Evolutionary conservation across 2,888 invertebrate genomes (phyloP).

Genomic region (Pterobdella sp.): DNA sequence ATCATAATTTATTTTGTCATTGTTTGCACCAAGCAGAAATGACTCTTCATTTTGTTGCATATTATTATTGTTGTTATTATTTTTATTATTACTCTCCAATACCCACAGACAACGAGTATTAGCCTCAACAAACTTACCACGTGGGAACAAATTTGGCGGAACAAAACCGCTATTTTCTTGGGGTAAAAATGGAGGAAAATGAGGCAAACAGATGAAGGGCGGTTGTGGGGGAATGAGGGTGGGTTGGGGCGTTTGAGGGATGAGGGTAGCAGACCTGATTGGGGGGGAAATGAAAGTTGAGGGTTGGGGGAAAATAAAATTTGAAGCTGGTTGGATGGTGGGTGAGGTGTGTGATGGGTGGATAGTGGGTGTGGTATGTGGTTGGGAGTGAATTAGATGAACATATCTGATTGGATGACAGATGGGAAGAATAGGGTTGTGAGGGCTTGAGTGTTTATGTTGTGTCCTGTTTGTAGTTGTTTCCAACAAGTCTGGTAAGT

Average conservation of each 20-base stretch:
- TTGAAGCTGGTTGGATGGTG: background rate
- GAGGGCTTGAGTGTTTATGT: background rate
- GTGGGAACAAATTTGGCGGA: background rate
- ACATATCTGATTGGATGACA: background rate
- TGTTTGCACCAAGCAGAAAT: too few relatives aligned
- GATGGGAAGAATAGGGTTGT: background rate
- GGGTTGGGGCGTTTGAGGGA: background rate
- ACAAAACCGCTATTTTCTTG: too few relatives aligned
- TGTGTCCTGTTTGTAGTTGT: background rate
- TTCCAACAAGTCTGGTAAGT: background rate
- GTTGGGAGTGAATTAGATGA: background rate
- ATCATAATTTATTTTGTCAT: too few relatives aligned
- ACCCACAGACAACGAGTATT: slow-evolving; percentile 7
- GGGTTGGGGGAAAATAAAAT: background rate
- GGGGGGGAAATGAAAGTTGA: background rate
- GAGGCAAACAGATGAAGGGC: background rate
- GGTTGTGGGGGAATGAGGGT: background rate
- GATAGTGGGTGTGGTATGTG: background rate
- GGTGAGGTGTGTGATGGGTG: background rate
- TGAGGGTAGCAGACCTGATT: background rate
- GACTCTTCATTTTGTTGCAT: too few relatives aligned
- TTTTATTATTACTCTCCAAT: background rate
- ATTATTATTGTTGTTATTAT: background rate
- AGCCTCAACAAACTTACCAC: background rate
- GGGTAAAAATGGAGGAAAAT: background rate